A percentile compares a stretch with the other conserved stretches of the same genome.
phyloP scores from a whole-genome alignment of 2,797 vertebrate species.

The Cossypha niveicapilla region DNA sequence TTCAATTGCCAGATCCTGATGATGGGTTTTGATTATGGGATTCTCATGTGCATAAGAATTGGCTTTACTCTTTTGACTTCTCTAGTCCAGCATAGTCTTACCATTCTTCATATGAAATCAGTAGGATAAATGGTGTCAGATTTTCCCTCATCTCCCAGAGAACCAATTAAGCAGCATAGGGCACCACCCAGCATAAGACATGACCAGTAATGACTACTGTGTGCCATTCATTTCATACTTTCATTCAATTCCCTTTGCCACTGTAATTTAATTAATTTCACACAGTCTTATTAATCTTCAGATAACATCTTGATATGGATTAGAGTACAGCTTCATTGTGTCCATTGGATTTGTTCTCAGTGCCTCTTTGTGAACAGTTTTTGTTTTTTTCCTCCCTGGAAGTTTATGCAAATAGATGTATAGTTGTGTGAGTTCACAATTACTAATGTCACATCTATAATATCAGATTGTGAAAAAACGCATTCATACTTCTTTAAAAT shows the following conservation, averaged over 20 bases:
- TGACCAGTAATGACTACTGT: neutral
- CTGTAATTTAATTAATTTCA: constrained; percentile 46
- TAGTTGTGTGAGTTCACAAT: neutral
- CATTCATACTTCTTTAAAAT: neutral
- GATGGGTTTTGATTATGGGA: neutral
- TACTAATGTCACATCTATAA: neutral
- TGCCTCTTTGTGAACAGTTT: neutral
- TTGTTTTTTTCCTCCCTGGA: neutral
- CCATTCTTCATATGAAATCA: neutral
- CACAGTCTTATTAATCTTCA: neutral
- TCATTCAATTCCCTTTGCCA: constrained; percentile 25
- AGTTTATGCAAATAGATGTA: neutral
- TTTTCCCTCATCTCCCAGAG: neutral
- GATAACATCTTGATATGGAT: constrained; percentile 7
- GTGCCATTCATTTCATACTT: neutral
- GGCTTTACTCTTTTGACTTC: neutral
- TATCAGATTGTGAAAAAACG: neutral
- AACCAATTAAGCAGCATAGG: neutral
- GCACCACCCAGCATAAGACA: neutral
- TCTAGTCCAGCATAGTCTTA: neutral
- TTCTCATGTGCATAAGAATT: neutral
- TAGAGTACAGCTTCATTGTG: neutral
- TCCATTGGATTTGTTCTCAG: neutral
- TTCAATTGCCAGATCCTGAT: neutral
- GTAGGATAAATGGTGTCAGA: neutral